Evolutionary conservation across 2,113 vertebrate genomes (phyloP).

Genomic region (Oreochromis spilurus): DNA sequence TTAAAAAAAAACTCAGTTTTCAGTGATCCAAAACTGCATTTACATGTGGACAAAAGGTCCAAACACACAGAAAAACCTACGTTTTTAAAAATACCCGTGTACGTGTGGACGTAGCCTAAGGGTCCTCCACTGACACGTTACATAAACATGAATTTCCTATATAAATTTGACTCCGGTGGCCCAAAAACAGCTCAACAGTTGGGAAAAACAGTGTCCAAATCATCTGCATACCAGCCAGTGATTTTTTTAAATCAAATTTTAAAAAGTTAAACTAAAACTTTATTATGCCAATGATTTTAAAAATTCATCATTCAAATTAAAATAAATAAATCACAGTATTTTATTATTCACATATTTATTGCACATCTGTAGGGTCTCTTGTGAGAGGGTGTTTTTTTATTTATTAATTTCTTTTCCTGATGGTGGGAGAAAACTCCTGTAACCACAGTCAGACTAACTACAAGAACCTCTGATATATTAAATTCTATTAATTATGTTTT

Average conservation of each 20-base stretch:
- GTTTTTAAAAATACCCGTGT: neutral
- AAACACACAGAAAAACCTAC: neutral
- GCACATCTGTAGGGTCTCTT: neutral
- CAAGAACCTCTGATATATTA: neutral
- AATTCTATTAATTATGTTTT: neutral
- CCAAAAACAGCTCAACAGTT: neutral
- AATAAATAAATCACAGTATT: neutral
- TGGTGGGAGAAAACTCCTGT: neutral
- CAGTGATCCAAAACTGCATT: neutral
- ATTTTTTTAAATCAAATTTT: neutral
- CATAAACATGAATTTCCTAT: neutral
- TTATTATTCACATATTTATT: neutral
- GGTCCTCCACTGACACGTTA: neutral
- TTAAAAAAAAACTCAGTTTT: fast-evolving
- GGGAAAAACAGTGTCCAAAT: neutral
- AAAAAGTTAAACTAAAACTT: neutral
- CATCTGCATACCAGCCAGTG: neutral
- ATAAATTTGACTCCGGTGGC: neutral
- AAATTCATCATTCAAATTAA: neutral
- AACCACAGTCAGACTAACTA: neutral
- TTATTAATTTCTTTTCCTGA: neutral
- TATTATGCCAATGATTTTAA: neutral
- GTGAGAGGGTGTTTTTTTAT: neutral
- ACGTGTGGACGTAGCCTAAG: neutral
- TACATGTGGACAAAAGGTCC: neutral